Percentiles rank a stretch among this genome's conserved stretches.
These are phyloP conservation scores for Cerastis leucographa DNA, from an alignment of 2,888 invertebrate species.

Conservation along the genomic window DNA sequence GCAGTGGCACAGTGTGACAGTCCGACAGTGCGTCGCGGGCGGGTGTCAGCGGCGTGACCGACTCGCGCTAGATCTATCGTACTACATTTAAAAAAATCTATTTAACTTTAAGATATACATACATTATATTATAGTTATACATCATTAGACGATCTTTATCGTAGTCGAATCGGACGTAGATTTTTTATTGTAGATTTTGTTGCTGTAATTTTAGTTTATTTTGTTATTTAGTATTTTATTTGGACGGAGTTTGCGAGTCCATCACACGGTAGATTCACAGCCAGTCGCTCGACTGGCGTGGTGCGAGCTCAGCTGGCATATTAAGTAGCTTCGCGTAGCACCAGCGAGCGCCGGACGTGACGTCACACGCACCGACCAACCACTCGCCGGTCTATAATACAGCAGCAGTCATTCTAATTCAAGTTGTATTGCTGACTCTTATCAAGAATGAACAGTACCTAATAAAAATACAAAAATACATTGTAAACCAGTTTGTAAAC, in stretches of 20 bases:
- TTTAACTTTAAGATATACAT: conserved; percentile 79
- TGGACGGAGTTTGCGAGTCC: conserved; percentile 73
- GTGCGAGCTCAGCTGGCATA: conserved; percentile 49
- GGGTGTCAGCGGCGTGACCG: conserved; percentile 49
- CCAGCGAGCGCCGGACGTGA: conserved; percentile 16
- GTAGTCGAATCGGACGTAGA: conserved; percentile 84
- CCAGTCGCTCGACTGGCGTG: conserved; percentile 20
- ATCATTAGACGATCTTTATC: conserved; percentile 79
- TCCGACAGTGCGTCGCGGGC: too few species aligned
- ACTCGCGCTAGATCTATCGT: conserved; percentile 71
- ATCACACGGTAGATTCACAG: conserved; percentile 58
- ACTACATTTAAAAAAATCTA: conserved; percentile 77
- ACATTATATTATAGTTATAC: conserved; percentile 75
- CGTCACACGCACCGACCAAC: conserved; percentile 32
- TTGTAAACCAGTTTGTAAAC: background rate
- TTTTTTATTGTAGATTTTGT: conserved; percentile 83
- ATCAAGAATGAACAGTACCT: background rate
- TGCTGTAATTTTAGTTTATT: conserved; percentile 86
- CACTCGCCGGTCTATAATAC: background rate
- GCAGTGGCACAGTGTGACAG: too few species aligned
- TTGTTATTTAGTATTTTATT: conserved; percentile 90
- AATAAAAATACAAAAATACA: background rate
- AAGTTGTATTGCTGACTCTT: background rate
- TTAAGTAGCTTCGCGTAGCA: conserved; percentile 41
- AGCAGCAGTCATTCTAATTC: background rate